Percentiles rank a stretch among this genome's conserved stretches.
These are phyloP conservation scores for Coreoperca whiteheadi DNA, from an alignment of 2,113 vertebrate genomes.

Conservation along the genomic window DNA sequence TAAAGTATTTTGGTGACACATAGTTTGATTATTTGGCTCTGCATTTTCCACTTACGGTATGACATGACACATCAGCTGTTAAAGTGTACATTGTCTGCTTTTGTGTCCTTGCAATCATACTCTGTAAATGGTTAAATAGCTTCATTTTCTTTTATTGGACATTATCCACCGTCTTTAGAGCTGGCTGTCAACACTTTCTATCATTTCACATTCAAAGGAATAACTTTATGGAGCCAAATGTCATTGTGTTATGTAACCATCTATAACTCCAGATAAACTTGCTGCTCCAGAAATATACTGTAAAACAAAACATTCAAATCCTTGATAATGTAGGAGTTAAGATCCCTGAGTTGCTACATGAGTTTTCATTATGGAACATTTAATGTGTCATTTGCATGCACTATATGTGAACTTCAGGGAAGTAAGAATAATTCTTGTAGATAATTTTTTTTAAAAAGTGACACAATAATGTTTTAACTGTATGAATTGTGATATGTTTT, in stretches of 20 bases:
- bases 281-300: constrained; percentile 14
- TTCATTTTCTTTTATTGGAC: neutral
- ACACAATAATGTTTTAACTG: constrained; percentile 3
- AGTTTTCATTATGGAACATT: constrained; percentile 21
- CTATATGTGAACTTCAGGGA: constrained; percentile 61
- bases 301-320: neutral
- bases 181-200: neutral
- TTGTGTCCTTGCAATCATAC: neutral
- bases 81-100: neutral
- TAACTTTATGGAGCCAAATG: neutral
- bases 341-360: neutral
- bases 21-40: neutral
- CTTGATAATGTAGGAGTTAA: neutral
- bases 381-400: constrained; percentile 61
- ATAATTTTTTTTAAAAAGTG: constrained; percentile 12
- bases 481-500: neutral
- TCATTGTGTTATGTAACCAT: neutral
- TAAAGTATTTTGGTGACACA: neutral
- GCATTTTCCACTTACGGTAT: neutral
- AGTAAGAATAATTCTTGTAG: constrained; percentile 8
- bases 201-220: neutral
- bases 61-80: neutral
- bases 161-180: neutral
- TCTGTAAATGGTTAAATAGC: constrained; percentile 7
- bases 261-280: neutral